These are phyloP conservation scores for Chaetodon trifasciatus DNA, from an alignment of 2,797 vertebrate species.

Conservation along the genomic window DNA sequence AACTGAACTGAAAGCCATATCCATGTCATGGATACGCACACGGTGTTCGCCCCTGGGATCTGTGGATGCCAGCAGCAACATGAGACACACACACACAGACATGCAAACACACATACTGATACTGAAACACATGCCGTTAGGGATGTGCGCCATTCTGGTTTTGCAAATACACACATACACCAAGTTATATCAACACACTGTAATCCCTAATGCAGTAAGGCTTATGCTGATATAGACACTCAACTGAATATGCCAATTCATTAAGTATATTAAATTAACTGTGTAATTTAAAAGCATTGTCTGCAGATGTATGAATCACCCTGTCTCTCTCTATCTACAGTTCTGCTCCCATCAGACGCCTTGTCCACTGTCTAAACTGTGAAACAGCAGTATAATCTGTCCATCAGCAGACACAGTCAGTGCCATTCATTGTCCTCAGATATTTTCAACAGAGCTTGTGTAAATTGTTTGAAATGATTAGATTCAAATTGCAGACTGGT, in stretches of 20 bases:
- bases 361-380: conserved; percentile 6
- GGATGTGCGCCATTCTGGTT: conserved; percentile 43
- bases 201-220: conserved; percentile 45
- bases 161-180: conserved; percentile 1
- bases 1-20: conserved; percentile 74
- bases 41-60: conserved; percentile 59
- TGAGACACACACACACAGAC: conserved; percentile 61
- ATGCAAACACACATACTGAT: conserved; percentile 33
- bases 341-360: background rate
- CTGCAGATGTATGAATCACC: conserved; percentile 23
- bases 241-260: conserved; percentile 31
- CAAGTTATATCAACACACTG: conserved; percentile 25
- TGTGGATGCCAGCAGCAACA: conserved; percentile 74
- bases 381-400: conserved; percentile 17
- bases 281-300: conserved; percentile 23
- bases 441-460: background rate
- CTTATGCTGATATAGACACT: conserved; percentile 12
- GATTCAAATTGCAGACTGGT: background rate
- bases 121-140: conserved; percentile 20
- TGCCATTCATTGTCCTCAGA: background rate
- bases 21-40: conserved; percentile 71
- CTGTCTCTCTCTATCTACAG: background rate
- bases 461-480: background rate
- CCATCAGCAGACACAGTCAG: background rate
- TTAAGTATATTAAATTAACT: conserved; percentile 31